Evolutionary conservation across 1,140 invertebrate species (phyloP).

Genomic region (Mycetomoellerius zeteki): DNA sequence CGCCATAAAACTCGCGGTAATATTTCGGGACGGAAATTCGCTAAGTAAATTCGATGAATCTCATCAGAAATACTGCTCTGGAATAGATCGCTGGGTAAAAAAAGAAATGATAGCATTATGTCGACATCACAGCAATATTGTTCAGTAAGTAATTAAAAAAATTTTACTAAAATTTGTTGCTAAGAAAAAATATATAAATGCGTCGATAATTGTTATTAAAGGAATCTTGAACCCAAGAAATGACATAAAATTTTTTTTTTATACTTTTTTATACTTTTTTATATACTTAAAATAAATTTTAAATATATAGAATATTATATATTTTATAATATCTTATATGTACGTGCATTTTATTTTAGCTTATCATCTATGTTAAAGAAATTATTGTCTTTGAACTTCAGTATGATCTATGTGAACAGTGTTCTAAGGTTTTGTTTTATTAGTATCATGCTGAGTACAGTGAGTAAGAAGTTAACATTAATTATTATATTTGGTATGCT

Average conservation of each 20-base stretch:
- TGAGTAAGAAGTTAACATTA: constrained; percentile 9
- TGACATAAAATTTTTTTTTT: background rate
- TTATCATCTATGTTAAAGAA: constrained; percentile 55
- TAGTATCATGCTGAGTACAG: constrained; percentile 66
- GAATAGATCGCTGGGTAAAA: background rate
- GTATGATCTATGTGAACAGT: constrained; percentile 66
- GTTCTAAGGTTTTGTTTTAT: constrained; percentile 75
- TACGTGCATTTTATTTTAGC: constrained; percentile 58
- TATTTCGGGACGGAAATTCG: constrained; percentile 41
- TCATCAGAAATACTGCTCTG: background rate
- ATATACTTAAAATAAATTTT: background rate
- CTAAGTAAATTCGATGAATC: background rate
- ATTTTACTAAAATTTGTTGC: background rate
- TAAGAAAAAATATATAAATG: background rate
- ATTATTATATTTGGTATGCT: background rate
- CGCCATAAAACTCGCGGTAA: background rate
- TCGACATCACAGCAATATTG: constrained; percentile 19
- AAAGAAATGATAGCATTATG: constrained; percentile 26
- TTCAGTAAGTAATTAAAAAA: constrained; percentile 17
- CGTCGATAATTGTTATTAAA: background rate
- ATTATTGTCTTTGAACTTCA: constrained; percentile 69
- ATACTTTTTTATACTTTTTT: too few relatives aligned
- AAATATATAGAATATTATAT: background rate
- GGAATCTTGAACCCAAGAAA: background rate
- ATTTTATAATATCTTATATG: background rate